Conservation (phyloP, 1,140 invertebrate genomes). For the Luehdorfia chinensis region DNA sequence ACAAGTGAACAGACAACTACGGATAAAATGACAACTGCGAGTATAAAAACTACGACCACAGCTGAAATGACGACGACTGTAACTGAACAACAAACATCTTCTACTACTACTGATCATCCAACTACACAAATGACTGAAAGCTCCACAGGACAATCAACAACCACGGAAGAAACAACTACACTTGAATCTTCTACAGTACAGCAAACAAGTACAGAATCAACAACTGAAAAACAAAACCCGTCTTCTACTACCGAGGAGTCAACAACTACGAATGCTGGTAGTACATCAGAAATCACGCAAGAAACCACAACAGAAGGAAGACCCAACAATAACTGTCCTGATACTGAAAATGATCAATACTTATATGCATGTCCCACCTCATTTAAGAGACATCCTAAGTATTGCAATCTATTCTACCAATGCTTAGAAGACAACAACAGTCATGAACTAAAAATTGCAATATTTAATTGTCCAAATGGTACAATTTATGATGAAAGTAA, state of each 20-base stretch:
- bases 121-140: constrained; percentile 31
- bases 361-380: constrained; percentile 87
- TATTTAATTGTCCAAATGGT: constrained; percentile 85
- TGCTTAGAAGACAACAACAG: constrained; percentile 81
- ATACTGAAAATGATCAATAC: constrained; percentile 81
- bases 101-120: constrained; percentile 26
- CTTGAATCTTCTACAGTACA: constrained; percentile 30
- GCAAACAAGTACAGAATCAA: constrained; percentile 26
- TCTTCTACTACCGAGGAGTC: constrained; percentile 29
- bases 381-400: constrained; percentile 88
- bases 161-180: constrained; percentile 26
- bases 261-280: constrained; percentile 28
- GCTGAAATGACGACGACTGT: constrained; percentile 13
- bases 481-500: constrained; percentile 86
- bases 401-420: constrained; percentile 91
- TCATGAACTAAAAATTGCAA: constrained; percentile 84
- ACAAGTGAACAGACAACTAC: constrained; percentile 26
- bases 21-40: constrained; percentile 24
- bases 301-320: constrained; percentile 38
- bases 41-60: constrained; percentile 13
- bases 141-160: constrained; percentile 34
- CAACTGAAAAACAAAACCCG: constrained; percentile 30
- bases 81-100: constrained; percentile 25
- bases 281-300: constrained; percentile 42
- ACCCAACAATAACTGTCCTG: constrained; percentile 62